phyloP scores from a whole-genome alignment of 2,797 vertebrate genomes.

The Centroberyx gerrardi region DNA sequence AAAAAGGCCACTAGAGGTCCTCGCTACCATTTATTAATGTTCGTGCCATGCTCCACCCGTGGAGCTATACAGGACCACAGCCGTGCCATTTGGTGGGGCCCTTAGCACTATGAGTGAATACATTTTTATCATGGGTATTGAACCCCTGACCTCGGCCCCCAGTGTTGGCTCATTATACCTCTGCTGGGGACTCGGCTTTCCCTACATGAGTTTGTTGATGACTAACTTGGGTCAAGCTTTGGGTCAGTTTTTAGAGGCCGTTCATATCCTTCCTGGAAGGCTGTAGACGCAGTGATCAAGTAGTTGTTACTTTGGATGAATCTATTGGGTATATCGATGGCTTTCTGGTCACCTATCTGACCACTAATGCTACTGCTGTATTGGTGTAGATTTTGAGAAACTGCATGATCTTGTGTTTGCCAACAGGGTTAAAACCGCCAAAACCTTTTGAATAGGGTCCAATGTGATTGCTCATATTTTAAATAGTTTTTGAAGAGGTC shows the following conservation, averaged over 20 bases:
- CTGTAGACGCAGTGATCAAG: neutral
- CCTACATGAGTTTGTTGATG: neutral
- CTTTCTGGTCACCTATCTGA: neutral
- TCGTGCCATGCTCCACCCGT: neutral
- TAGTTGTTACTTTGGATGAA: neutral
- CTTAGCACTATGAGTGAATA: neutral
- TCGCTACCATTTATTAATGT: constrained; percentile 9
- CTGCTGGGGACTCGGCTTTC: neutral
- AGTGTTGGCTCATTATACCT: too few relatives aligned
- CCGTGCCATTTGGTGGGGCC: neutral
- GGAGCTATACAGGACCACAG: neutral
- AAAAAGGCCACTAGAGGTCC: constrained; percentile 67
- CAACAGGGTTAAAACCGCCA: neutral
- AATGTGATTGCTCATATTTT: neutral
- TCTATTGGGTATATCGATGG: neutral
- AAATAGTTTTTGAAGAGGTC: neutral
- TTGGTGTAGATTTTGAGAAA: neutral
- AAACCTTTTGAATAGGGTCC: neutral
- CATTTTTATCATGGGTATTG: too few relatives aligned
- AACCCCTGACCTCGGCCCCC: too few relatives aligned
- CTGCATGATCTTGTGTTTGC: neutral
- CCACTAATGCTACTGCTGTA: neutral
- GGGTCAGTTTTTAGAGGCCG: neutral
- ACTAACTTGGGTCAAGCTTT: too few relatives aligned
- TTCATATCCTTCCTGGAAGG: neutral